Base-by-base conservation (phyloP, 92 coral and sea anemone species). In the Heteractis magnifica region DNA sequence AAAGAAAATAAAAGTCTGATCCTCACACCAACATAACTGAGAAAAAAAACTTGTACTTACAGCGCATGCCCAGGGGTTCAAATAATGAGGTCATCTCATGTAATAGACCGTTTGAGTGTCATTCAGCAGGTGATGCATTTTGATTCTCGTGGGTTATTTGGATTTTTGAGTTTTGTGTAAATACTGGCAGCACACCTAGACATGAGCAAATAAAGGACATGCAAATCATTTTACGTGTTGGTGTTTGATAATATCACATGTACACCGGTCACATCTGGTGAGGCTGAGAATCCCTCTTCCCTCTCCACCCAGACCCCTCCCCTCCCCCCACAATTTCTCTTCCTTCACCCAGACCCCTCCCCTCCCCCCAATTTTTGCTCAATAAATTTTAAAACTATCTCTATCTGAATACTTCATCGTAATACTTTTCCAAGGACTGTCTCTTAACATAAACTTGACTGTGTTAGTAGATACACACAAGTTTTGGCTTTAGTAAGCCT, bases 51-150 rank as follows among this genome's bases (percentile, higher is more conserved):
- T 49, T 56, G 51, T 34, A 56, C 50, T 60, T 34, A 26, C 53
- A 13, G 77, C 84, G 65, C 77, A 79, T 79, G 83, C 55, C 83
- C 83, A 79, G 65, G 58, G 65, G 75, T 79, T 79, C 75, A 60
- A 62, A 65, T 68, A 68, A 68, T 68, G 73, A 56, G 16, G 59
- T 18, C 48, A 76, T 8, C 14, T 26, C 44, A 34, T 2, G 44
- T 2, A 62, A 23, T 18, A 62, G 59, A 41, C 34, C 48, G 20
- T 76, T 51, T 50, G 16, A 70, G 9, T 49, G 77, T 14, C 77
- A n/a, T n/a, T 81, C 73, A 79, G 71, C 52, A 14, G 12, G 11
- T 8, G 72, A n/a, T 65, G 72, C 19, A 20, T n/a, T 65, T 20
- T 20, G 72, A 65, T 16, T 10, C 73, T 51, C 8, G 44, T 79